Percentiles rank a stretch among this genome's conserved stretches.
Conservation (phyloP, 2,888 invertebrate species). For the Abscondita cerata region DNA sequence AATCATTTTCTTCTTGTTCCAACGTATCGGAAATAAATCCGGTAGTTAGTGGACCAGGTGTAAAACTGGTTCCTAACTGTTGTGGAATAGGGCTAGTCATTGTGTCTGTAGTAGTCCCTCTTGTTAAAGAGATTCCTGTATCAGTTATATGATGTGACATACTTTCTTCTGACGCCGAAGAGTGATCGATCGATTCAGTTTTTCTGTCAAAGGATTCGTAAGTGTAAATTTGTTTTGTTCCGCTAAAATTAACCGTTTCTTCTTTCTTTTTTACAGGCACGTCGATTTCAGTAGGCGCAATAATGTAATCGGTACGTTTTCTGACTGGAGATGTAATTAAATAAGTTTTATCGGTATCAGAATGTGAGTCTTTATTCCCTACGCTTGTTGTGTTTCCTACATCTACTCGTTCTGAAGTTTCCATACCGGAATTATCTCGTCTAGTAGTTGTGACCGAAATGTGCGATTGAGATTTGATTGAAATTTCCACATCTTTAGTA, state of each 20-base stretch:
- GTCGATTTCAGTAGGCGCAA: conserved; percentile 51
- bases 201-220: conserved; percentile 57
- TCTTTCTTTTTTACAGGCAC: conserved; percentile 57
- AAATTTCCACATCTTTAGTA: conserved; percentile 63
- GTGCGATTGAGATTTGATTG: conserved; percentile 63
- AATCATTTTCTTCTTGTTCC: conserved; percentile 60
- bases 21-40: conserved; percentile 60
- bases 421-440: conserved; percentile 57
- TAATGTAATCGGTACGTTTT: conserved; percentile 54
- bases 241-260: conserved; percentile 62
- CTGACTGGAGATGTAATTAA: conserved; percentile 28
- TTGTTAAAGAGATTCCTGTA: conserved; percentile 63
- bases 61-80: conserved; percentile 51
- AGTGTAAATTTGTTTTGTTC: conserved; percentile 61
- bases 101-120: conserved; percentile 60
- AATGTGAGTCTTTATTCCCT: conserved; percentile 52
- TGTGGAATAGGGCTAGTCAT: conserved; percentile 57
- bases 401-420: conserved; percentile 60
- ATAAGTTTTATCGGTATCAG: conserved; percentile 41
- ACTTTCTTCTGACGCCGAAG: conserved; percentile 61
- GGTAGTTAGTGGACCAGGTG: conserved; percentile 56
- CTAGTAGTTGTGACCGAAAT: conserved; percentile 61
- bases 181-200: conserved; percentile 40
- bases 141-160: conserved; percentile 63
- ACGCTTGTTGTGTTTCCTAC: conserved; percentile 59